phyloP scores from a whole-genome alignment of 2,888 invertebrate species.

The Dryomyza anilis region DNA sequence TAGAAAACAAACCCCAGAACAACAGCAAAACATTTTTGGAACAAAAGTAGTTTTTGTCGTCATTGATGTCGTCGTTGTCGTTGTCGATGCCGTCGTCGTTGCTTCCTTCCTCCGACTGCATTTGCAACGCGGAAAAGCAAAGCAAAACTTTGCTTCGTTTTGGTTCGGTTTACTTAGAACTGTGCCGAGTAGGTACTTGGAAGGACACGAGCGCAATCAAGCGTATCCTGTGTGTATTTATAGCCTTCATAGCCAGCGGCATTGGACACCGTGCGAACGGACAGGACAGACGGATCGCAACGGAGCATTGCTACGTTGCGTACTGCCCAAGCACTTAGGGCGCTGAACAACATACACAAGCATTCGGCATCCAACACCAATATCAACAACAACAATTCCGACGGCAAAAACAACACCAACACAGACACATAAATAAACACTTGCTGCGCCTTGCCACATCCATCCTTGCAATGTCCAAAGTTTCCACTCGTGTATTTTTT shows the following conservation, averaged over 20 bases:
- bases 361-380: not conserved
- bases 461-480: not conserved
- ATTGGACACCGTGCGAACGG: not conserved
- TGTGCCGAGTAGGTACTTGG: not conserved
- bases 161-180: not conserved
- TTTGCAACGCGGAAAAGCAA: not conserved
- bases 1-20: not conserved
- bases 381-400: not conserved
- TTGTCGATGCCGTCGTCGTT: no score
- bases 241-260: slow-evolving; percentile 8
- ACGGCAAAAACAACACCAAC: not conserved
- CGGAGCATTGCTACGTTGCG: no score
- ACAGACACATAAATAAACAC: not conserved
- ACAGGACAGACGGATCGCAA: not conserved
- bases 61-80: no score
- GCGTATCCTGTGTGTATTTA: slow-evolving; percentile 6
- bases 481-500: not conserved
- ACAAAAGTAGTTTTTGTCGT: slow-evolving; percentile 6
- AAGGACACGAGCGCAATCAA: slow-evolving; percentile 13
- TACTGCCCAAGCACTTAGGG: slow-evolving; percentile 8
- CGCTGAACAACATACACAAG: slow-evolving; percentile 2
- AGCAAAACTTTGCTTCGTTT: not conserved
- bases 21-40: not conserved
- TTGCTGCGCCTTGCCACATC: not conserved
- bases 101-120: not conserved